Evolutionary conservation across 2,888 invertebrate genomes (phyloP).

Genomic region (Apodemia duryi): DNA sequence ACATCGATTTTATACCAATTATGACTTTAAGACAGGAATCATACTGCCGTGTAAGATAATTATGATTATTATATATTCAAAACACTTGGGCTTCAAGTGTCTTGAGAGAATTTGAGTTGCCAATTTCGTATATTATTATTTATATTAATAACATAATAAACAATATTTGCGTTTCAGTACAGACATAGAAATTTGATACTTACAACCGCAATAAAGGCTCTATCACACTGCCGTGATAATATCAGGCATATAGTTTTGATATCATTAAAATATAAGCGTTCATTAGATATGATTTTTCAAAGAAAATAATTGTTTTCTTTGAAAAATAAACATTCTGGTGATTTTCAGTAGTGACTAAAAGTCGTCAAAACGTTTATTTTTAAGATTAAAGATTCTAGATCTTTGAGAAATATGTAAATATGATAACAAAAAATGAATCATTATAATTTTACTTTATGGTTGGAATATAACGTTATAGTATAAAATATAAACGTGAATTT

Average conservation of each 20-base stretch:
- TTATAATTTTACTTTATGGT: too few relatives aligned
- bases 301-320: too few relatives aligned
- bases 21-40: background rate
- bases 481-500: too few relatives aligned
- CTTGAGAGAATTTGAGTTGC: background rate
- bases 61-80: background rate
- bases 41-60: background rate
- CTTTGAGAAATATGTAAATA: too few relatives aligned
- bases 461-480: too few relatives aligned
- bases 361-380: too few relatives aligned
- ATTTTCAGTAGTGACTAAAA: too few relatives aligned
- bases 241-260: background rate
- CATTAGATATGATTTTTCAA: too few relatives aligned
- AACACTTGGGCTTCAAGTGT: background rate
- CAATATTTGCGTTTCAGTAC: background rate
- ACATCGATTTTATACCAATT: background rate
- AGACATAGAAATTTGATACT: background rate
- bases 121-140: background rate
- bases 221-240: background rate
- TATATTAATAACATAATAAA: background rate
- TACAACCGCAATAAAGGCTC: background rate
- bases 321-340: too few relatives aligned
- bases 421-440: too few relatives aligned
- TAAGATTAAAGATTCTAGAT: too few relatives aligned
- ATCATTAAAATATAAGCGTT: too few relatives aligned